Evolutionary conservation across 2,113 vertebrate species (phyloP).

Genomic region (Chaenogobius annularis): DNA sequence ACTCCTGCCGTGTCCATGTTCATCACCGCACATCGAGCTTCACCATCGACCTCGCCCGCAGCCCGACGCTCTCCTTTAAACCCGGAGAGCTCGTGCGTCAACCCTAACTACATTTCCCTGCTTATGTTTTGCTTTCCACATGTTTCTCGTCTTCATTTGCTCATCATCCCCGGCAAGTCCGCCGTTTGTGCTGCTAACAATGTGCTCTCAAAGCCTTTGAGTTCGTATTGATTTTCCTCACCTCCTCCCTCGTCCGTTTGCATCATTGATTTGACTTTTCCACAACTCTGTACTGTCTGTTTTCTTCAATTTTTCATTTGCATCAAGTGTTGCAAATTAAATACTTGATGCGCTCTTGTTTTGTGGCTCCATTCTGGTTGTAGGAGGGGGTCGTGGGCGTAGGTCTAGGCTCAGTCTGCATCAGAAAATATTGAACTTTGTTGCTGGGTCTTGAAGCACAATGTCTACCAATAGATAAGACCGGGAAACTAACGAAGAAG

Average conservation of each 20-base stretch:
- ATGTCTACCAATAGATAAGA: background rate
- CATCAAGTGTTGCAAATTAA: conserved; percentile 36
- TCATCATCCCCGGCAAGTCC: conserved; percentile 54
- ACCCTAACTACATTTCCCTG: conserved; percentile 39
- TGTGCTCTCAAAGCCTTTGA: conserved; percentile 55
- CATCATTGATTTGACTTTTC: conserved; percentile 51
- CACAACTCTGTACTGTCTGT: conserved; percentile 20
- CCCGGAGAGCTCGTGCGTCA: conserved; percentile 45
- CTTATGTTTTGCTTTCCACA: conserved; percentile 37
- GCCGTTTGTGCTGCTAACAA: conserved; percentile 43
- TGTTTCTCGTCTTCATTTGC: conserved; percentile 52
- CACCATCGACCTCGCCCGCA: conserved; percentile 35
- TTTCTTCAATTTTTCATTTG: conserved; percentile 32
- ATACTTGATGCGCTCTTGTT: background rate
- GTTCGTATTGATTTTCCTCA: conserved; percentile 57
- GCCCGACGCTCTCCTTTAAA: conserved; percentile 19
- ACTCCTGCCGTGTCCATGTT: conserved; percentile 21
- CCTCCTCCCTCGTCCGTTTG: conserved; percentile 39
- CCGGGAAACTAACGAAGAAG: background rate
- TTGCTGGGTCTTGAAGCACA: conserved; percentile 44
- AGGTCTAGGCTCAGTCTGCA: conserved; percentile 42
- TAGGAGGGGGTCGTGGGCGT: conserved; percentile 41
- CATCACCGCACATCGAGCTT: conserved; percentile 39
- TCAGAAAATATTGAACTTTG: conserved; percentile 69
- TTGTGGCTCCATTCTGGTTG: conserved; percentile 19